phyloP scores from a whole-genome alignment of 1,140 invertebrate species.

The Drosophila busckii region DNA sequence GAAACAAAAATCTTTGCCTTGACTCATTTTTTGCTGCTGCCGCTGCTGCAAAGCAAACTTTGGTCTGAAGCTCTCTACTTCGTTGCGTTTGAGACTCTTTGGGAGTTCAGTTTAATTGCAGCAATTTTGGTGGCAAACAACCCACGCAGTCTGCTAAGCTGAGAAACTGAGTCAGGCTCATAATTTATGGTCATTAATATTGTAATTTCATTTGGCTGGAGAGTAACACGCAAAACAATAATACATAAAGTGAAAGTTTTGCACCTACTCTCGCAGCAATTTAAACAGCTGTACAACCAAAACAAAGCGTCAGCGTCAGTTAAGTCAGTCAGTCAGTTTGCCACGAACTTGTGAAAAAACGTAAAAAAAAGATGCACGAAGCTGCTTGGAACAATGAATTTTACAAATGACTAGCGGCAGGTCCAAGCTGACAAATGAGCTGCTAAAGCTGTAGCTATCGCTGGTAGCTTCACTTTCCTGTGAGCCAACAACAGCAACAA shows the following conservation, averaged over 20 bases:
- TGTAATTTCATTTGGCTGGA: conserved; percentile 58
- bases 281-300: conserved; percentile 46
- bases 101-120: conserved; percentile 50
- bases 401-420: conserved; percentile 65
- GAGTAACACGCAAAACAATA: conserved; percentile 70
- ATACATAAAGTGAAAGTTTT: conserved; percentile 72
- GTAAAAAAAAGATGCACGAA: conserved; percentile 27
- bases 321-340: conserved; percentile 37
- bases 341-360: conserved; percentile 53
- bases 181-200: conserved; percentile 73
- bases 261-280: conserved; percentile 58
- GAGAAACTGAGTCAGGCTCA: conserved; percentile 33
- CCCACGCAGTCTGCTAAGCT: conserved; percentile 37
- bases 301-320: conserved; percentile 27
- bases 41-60: no score
- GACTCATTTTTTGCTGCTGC: no score
- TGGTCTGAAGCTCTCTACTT: conserved; percentile 4
- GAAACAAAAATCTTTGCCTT: no score
- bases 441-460: conserved; percentile 24
- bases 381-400: conserved; percentile 52
- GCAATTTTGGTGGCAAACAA: conserved; percentile 53
- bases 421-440: conserved; percentile 60
- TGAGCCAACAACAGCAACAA: conserved; percentile 19
- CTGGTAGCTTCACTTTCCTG: conserved; percentile 16
- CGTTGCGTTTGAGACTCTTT: conserved; percentile 15